These are phyloP conservation scores for Tanytarsus gracilentus DNA, from an alignment of 2,888 invertebrate genomes.

Conservation along the genomic window DNA sequence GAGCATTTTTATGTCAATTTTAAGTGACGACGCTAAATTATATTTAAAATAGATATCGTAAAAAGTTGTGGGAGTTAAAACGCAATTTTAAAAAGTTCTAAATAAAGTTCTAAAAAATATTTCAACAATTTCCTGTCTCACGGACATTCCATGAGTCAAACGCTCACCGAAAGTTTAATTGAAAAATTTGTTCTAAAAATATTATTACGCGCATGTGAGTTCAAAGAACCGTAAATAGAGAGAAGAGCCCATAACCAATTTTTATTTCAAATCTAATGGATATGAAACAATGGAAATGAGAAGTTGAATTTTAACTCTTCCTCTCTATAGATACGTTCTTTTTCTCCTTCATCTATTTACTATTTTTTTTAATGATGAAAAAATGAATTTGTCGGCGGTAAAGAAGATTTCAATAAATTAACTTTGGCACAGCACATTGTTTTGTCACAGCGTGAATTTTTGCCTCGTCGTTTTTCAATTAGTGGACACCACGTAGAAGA, in stretches of 20 bases:
- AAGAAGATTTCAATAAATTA: slow-evolving; percentile 10
- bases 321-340: too few species aligned
- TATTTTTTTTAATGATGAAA: too few species aligned
- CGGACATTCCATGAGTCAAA: too few species aligned
- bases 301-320: not conserved
- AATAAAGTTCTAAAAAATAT: too few species aligned
- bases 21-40: slow-evolving; percentile 5
- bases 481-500: not conserved
- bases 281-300: slow-evolving; percentile 16
- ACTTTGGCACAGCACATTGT: not conserved
- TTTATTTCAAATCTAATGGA: slow-evolving; percentile 14
- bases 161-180: too few species aligned
- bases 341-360: slow-evolving; percentile 10
- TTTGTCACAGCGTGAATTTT: slow-evolving; percentile 15
- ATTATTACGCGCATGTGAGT: too few species aligned
- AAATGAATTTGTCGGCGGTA: not conserved
- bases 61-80: too few species aligned
- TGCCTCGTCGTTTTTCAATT: too few species aligned
- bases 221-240: slow-evolving; percentile 20
- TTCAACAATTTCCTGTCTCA: too few species aligned
- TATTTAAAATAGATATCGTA: slow-evolving; percentile 5
- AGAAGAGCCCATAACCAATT: slow-evolving; percentile 14
- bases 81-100: too few species aligned
- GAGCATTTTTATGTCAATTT: slow-evolving; percentile 10
- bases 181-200: too few species aligned